These are phyloP conservation scores for Microcebus tavaratra DNA, from an alignment of 2,113 vertebrate species.

Conservation along the genomic window DNA sequence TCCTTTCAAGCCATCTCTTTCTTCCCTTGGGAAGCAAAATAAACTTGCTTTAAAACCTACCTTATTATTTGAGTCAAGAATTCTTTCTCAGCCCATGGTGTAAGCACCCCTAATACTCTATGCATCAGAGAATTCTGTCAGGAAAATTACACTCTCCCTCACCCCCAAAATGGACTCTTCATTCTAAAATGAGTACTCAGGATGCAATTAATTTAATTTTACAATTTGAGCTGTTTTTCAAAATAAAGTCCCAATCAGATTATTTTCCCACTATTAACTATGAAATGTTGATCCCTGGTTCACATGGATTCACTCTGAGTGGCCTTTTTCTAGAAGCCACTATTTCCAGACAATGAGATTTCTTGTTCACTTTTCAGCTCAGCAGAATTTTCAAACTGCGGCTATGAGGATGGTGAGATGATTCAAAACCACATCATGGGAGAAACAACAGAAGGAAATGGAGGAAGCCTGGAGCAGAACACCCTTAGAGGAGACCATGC, in stretches of 20 bases:
- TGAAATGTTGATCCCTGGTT: background rate
- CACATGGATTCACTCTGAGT: background rate
- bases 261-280: background rate
- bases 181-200: background rate
- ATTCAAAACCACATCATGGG: background rate
- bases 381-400: background rate
- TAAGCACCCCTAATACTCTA: background rate
- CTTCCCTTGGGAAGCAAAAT: too few species aligned
- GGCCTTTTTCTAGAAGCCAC: background rate
- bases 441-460: background rate
- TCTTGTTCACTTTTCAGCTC: too few species aligned
- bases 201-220: background rate
- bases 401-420: background rate
- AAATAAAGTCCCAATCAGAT: background rate
- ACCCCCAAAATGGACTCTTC: background rate
- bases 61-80: too few species aligned
- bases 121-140: background rate
- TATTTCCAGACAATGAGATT: background rate
- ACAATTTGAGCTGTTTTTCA: background rate
- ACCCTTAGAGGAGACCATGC: accelerated
- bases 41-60: too few species aligned
- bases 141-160: background rate
- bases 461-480: background rate
- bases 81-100: too few species aligned
- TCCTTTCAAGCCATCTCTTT: too few species aligned